Evolutionary conservation across 2,888 invertebrate species (phyloP), one percentile per base, ranked within the genome.

Genomic region (Notodonta ziczac): DNA sequence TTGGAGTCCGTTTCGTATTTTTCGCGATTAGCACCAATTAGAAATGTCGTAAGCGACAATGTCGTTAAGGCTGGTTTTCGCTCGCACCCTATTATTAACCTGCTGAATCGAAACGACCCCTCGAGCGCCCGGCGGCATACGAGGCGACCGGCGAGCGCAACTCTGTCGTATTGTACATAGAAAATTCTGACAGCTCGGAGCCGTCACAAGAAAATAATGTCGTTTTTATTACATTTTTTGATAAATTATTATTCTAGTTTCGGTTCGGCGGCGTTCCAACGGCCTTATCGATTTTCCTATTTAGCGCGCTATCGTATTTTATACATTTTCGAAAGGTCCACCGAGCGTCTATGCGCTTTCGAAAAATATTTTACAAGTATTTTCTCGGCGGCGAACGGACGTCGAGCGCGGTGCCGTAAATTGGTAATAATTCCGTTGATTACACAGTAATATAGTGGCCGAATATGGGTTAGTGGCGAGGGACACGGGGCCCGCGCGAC

Each of bases 141-240:
- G 64, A 65, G 59, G 63, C 52, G 72, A 67, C 54, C 64, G 64
- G 66, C 63, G 69, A 64, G 70, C 76, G 77, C 68, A 69, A 87
- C 78, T 81, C 70, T 64, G 81, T 63, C 81, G 88, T 72, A 67
- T 87, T 85, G 74, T 77, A 82, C 83, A 77, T 84, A 91, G 90
- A 91, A 93, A 93, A 90, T 89, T 92, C 87, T 93, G 93, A 92
- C 93, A 93, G 92, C 81, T 90, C 86, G 81, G 77, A 80, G 83
- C 89, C 85, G 90, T 90, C 89, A 90, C 86, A 83, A 87, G 89
- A 90, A 83, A 92, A 93, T 93, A 90, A 93, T 94, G 93, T 90
- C 90, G 91, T 92, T 93, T 93, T 91, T 93, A 93, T 92, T 93
- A 92, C 86, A 93, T 91, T 91, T 93, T 93, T 93, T 92, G 93